These are phyloP conservation scores for Diaprepes abbreviatus DNA, from an alignment of 2,888 invertebrate genomes.

Conservation along the genomic window DNA sequence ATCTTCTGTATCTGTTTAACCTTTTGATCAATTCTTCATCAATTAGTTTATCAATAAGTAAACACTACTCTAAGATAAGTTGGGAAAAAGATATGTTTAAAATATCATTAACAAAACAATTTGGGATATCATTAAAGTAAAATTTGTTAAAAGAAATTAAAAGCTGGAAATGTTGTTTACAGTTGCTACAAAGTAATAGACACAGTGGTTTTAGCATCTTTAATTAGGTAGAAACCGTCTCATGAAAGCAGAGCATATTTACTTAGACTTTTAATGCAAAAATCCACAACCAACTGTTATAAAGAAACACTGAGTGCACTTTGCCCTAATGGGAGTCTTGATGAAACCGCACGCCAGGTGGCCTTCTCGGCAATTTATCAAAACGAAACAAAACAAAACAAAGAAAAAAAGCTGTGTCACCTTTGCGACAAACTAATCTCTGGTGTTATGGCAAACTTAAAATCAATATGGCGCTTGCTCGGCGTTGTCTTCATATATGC, in stretches of 20 bases:
- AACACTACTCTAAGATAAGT: too few species aligned
- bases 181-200: not conserved
- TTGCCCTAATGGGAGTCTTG: constrained; percentile 36
- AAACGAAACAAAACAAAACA: constrained; percentile 37
- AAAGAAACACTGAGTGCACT: constrained; percentile 30
- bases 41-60: too few species aligned
- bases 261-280: constrained; percentile 11
- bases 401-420: constrained; percentile 45
- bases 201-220: not conserved
- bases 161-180: not conserved
- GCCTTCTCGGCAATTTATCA: constrained; percentile 41
- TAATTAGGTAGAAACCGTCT: not conserved
- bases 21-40: too few species aligned
- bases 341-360: constrained; percentile 40
- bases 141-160: constrained; percentile 1
- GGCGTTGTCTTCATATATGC: constrained; percentile 61
- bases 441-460: constrained; percentile 60
- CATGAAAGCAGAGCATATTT: not conserved
- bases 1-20: too few species aligned
- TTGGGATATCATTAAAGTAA: not conserved
- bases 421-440: constrained; percentile 49
- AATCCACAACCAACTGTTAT: constrained; percentile 13
- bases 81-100: too few species aligned
- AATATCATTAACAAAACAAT: not conserved
- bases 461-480: constrained; percentile 69